phyloP scores from a whole-genome alignment of 2,888 invertebrate genomes.

The Lasioglossum marginatum region DNA sequence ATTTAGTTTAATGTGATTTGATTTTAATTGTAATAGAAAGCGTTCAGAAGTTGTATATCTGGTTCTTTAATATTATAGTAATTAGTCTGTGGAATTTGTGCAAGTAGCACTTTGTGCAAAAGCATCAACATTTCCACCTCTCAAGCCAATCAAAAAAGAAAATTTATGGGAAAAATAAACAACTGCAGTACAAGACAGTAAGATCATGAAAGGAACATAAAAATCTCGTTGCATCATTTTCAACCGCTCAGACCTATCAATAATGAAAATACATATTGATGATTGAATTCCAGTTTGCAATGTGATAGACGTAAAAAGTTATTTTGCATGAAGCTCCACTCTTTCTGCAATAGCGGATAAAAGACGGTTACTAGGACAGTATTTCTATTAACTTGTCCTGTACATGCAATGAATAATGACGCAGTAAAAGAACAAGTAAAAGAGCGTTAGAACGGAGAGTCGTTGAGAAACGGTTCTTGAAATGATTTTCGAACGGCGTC shows the following conservation, averaged over 20 bases:
- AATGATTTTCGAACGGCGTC: constrained; percentile 1
- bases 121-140: no score
- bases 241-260: neutral
- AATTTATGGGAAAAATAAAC: neutral
- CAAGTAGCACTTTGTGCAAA: no score
- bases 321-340: neutral
- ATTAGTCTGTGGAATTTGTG: no score
- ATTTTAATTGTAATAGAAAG: neutral
- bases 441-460: neutral
- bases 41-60: no score
- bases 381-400: constrained; percentile 1
- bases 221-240: neutral
- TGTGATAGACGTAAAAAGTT: neutral
- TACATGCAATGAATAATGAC: neutral
- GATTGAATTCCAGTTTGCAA: neutral
- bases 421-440: neutral
- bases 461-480: neutral
- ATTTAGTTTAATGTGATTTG: no score
- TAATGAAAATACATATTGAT: neutral
- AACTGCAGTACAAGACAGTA: neutral
- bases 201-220: neutral
- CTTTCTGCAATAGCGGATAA: neutral
- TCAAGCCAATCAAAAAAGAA: neutral
- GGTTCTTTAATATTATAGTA: no score
- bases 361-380: neutral